Evolutionary conservation across 2,797 vertebrate species (phyloP).

Genomic region (Lepus townsendii): DNA sequence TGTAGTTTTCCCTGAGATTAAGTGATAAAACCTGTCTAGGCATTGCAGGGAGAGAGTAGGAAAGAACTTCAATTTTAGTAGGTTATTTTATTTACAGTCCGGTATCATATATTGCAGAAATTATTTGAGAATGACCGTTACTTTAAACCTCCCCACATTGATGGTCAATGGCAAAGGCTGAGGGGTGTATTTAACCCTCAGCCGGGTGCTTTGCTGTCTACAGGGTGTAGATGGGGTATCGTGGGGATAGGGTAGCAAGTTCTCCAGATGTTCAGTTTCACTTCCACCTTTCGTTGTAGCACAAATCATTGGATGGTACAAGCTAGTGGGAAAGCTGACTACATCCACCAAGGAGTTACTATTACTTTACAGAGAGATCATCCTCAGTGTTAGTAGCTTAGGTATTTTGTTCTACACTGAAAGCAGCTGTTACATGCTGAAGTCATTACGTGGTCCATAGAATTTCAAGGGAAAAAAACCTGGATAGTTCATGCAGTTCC

Average conservation of each 20-base stretch:
- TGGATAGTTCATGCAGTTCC: neutral
- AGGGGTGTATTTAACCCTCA: slow-evolving; percentile 78
- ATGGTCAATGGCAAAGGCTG: slow-evolving; percentile 52
- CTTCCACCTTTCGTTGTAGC: slow-evolving; percentile 70
- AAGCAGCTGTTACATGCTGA: slow-evolving; percentile 68
- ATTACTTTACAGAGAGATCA: neutral
- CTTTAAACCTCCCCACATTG: slow-evolving; percentile 31
- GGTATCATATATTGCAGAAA: slow-evolving; percentile 15
- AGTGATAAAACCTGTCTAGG: neutral
- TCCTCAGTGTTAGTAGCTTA: slow-evolving; percentile 57
- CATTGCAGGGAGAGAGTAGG: neutral
- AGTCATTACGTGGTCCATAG: neutral
- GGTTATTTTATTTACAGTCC: neutral
- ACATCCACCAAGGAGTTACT: slow-evolving; percentile 37
- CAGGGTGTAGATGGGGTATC: slow-evolving; percentile 72
- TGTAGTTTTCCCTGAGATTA: neutral
- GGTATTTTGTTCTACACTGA: slow-evolving; percentile 65
- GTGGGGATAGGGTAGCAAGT: slow-evolving; percentile 69
- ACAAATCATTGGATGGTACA: neutral
- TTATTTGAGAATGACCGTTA: slow-evolving; percentile 26
- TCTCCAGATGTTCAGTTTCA: slow-evolving; percentile 84
- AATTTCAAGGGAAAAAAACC: slow-evolving; percentile 34
- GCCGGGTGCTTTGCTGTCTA: slow-evolving; percentile 65
- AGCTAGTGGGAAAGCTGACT: slow-evolving; percentile 58
- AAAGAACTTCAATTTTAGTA: neutral